Evolutionary conservation across 2,797 vertebrate genomes (phyloP).

Genomic region (Telmatherina bonti): DNA sequence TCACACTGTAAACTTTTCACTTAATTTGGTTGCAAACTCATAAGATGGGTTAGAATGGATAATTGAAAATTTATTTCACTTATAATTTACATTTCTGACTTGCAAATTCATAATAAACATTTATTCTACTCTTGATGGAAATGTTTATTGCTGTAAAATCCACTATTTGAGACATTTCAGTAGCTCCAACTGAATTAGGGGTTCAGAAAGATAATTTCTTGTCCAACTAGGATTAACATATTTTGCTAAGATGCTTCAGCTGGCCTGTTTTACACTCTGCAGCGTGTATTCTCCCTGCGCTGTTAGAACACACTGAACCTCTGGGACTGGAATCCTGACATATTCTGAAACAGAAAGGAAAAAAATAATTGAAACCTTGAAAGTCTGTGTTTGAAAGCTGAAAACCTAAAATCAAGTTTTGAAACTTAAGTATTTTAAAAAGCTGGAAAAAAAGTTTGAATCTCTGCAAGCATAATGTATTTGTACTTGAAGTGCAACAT

Average conservation of each 20-base stretch:
- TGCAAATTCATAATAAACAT: not conserved
- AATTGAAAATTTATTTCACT: not conserved
- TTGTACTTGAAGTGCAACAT: no score
- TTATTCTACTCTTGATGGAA: not conserved
- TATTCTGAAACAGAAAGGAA: no score
- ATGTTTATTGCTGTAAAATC: not conserved
- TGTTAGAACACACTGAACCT: not conserved
- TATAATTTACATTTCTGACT: not conserved
- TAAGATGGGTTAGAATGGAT: not conserved
- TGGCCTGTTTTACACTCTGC: not conserved
- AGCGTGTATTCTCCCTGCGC: not conserved
- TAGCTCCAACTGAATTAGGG: not conserved
- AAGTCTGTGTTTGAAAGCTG: no score
- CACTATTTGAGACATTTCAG: not conserved
- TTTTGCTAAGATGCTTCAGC: not conserved
- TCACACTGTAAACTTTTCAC: not conserved
- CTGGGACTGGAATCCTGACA: no score
- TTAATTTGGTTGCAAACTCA: not conserved
- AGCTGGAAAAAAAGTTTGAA: no score
- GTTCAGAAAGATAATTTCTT: not conserved
- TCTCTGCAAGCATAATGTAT: no score
- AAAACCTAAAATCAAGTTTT: no score
- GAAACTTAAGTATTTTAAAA: no score
- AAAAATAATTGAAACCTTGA: no score
- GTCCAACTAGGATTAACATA: not conserved